A percentile compares a stretch with the other conserved stretches of the same genome.
These are phyloP conservation scores for Esperia sulphurella DNA, from an alignment of 2,888 invertebrate species.

Conservation along the genomic window DNA sequence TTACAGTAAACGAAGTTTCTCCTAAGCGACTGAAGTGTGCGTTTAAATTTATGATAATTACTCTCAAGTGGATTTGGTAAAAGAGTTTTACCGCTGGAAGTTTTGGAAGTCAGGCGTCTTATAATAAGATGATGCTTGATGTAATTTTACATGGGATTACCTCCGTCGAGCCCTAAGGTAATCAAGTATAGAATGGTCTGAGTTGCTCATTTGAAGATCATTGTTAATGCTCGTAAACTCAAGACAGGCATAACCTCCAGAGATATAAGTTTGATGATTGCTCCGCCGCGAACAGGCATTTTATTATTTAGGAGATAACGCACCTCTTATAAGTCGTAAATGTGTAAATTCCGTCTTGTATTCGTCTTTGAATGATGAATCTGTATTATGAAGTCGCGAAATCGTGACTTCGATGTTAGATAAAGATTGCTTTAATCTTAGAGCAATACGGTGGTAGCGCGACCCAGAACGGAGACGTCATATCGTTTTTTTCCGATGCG, in stretches of 20 bases:
- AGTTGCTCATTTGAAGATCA: not conserved
- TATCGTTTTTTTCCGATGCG: too few relatives aligned
- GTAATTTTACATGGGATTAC: slow-evolving; percentile 4
- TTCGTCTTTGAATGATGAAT: not conserved
- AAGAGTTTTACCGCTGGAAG: slow-evolving; percentile 2
- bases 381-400: not conserved
- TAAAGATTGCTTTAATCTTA: too few relatives aligned
- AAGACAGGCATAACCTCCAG: not conserved
- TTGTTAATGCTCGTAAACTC: slow-evolving; percentile 2
- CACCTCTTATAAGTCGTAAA: not conserved
- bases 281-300: not conserved
- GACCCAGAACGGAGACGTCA: too few relatives aligned
- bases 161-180: not conserved
- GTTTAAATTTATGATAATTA: slow-evolving; percentile 32
- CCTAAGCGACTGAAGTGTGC: slow-evolving; percentile 16
- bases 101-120: not conserved
- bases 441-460: too few relatives aligned
- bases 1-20: not conserved
- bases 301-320: slow-evolving; percentile 1
- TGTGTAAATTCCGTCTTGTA: too few relatives aligned
- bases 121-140: not conserved
- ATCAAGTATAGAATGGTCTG: not conserved
- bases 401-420: not conserved
- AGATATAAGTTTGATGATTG: slow-evolving; percentile 1
- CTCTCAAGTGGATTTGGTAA: slow-evolving; percentile 15